Evolutionary conservation across 1,140 invertebrate genomes (phyloP).

Genomic region (Drosophila prosaltans): DNA sequence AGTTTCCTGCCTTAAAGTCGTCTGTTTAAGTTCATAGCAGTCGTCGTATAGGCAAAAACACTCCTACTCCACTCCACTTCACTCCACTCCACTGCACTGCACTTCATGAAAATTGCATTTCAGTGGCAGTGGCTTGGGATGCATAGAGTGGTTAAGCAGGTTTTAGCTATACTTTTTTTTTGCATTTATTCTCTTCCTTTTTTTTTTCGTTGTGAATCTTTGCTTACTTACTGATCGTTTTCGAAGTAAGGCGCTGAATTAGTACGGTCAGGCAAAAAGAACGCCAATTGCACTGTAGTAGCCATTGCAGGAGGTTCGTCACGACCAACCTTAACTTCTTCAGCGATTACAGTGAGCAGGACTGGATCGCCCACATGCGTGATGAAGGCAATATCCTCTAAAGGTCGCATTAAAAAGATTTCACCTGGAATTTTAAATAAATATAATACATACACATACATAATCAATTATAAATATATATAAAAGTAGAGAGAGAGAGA

Average conservation of each 20-base stretch:
- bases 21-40: slow-evolving; percentile 15
- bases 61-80: slow-evolving; percentile 37
- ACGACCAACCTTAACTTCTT: slow-evolving; percentile 89
- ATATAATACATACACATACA: too few species aligned
- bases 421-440: slow-evolving; percentile 85
- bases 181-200: slow-evolving; percentile 21
- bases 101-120: slow-evolving; percentile 44
- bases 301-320: slow-evolving; percentile 90
- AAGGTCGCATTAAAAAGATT: slow-evolving; percentile 88
- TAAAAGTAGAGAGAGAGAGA: too few species aligned
- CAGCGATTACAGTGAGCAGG: slow-evolving; percentile 91
- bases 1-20: slow-evolving; percentile 24
- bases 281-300: slow-evolving; percentile 89
- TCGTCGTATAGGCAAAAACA: slow-evolving; percentile 45
- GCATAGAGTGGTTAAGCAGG: slow-evolving; percentile 54
- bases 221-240: slow-evolving; percentile 87
- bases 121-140: slow-evolving; percentile 15
- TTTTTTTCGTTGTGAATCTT: slow-evolving; percentile 14
- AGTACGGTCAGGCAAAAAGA: slow-evolving; percentile 89
- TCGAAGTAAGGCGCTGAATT: slow-evolving; percentile 91
- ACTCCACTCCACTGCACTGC: slow-evolving; percentile 1
- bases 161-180: slow-evolving; percentile 33
- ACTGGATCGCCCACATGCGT: slow-evolving; percentile 91
- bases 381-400: slow-evolving; percentile 90
- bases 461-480: too few species aligned